Conservation (phyloP, 2,797 vertebrate genomes). For the Bovichtus diacanthus region DNA sequence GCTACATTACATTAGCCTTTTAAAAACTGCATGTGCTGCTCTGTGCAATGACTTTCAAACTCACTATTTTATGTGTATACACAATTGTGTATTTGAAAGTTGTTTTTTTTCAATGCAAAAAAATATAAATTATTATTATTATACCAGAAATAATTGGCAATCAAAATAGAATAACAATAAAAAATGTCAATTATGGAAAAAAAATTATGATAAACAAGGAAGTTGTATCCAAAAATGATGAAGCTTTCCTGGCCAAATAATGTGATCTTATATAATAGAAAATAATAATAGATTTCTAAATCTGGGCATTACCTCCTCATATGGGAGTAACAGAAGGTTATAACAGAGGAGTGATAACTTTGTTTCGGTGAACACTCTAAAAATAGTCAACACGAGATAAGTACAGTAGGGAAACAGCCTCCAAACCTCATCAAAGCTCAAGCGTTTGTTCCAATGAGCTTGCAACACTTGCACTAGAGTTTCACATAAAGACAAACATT, state of each 20-base stretch:
- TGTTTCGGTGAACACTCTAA: constrained; percentile 34
- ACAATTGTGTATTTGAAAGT: too few relatives aligned
- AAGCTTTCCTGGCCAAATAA: not conserved
- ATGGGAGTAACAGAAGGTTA: constrained; percentile 23
- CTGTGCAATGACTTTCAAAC: not conserved
- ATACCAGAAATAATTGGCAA: not conserved
- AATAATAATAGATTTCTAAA: constrained; percentile 3
- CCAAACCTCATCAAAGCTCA: not conserved
- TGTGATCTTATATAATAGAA: not conserved
- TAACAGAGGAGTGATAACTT: constrained; percentile 24
- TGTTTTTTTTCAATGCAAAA: too few relatives aligned
- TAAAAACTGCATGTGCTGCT: not conserved
- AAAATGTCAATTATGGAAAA: not conserved
- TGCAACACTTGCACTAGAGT: not conserved
- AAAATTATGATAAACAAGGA: not conserved
- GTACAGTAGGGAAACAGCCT: constrained; percentile 16
- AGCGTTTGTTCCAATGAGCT: not conserved
- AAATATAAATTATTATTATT: not conserved
- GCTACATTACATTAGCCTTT: constrained; percentile 18
- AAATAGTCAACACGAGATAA: constrained; percentile 40
- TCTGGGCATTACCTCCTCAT: constrained; percentile 18
- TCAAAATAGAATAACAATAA: too few relatives aligned
- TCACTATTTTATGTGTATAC: too few relatives aligned
- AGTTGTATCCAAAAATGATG: not conserved
- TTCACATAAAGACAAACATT: constrained; percentile 24